These are phyloP conservation scores for Strongylocentrotus purpuratus DNA, from an alignment of 35 echinoderm and acorn worm species.

Conservation along the genomic window DNA sequence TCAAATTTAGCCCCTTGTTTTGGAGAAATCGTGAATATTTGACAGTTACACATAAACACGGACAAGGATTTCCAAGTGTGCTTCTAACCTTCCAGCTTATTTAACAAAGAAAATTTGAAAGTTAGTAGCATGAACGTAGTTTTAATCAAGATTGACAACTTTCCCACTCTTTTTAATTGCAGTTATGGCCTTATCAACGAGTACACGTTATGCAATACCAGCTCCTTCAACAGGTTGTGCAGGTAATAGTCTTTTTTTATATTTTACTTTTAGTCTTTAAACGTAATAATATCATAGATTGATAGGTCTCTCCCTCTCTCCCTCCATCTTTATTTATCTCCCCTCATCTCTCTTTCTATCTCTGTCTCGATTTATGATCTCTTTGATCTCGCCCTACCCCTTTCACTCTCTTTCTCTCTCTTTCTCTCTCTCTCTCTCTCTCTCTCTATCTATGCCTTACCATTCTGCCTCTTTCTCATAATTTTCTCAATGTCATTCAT, in stretches of 20 bases:
- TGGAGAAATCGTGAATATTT: too few relatives aligned
- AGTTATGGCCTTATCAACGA: slow-evolving; percentile 10
- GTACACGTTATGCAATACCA: neutral
- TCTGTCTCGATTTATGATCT: neutral
- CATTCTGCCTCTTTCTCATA: too few relatives aligned
- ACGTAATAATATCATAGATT: too few relatives aligned
- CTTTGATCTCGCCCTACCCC: neutral
- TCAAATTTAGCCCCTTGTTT: too few relatives aligned
- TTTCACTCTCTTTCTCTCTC: neutral
- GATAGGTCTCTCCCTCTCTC: neutral
- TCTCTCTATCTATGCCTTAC: too few relatives aligned
- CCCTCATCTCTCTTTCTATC: neutral
- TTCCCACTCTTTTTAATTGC: neutral
- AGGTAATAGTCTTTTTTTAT: neutral
- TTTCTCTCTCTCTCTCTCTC: neutral
- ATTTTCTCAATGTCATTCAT: neutral
- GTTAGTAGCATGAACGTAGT: too few relatives aligned
- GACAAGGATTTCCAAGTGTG: too few relatives aligned
- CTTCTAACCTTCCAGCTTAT: too few relatives aligned
- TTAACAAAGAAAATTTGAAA: too few relatives aligned
- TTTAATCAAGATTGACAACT: neutral
- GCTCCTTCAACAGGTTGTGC: neutral
- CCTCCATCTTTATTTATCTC: neutral
- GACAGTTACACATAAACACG: too few relatives aligned
- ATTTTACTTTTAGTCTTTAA: too few relatives aligned